A percentile compares a stretch with the other conserved stretches of the same genome.
These are phyloP conservation scores for Bufotes viridis DNA, from an alignment of 2,797 vertebrate species.

Conservation along the genomic window DNA sequence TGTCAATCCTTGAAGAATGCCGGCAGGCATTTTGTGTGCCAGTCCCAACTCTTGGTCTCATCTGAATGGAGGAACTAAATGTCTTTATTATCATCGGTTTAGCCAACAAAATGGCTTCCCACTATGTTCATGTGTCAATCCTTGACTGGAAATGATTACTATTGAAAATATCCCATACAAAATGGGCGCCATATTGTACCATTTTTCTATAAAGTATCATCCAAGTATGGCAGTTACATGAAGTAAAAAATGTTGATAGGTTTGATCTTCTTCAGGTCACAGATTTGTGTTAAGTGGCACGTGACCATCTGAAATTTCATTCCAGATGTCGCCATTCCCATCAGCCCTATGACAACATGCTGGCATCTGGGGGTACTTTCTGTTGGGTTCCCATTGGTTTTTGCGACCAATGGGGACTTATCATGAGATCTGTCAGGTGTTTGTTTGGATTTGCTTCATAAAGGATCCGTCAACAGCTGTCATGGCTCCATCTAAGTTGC, in stretches of 20 bases:
- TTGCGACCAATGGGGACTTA: not conserved
- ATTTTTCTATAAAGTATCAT: not conserved
- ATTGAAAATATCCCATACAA: not conserved
- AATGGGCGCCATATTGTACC: not conserved
- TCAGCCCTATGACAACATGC: not conserved
- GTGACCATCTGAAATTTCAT: not conserved
- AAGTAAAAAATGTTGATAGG: not conserved
- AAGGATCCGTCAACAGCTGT: not conserved
- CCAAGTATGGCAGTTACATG: not conserved
- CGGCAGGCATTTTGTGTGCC: not conserved
- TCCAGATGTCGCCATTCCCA: not conserved
- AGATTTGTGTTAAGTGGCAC: not conserved
- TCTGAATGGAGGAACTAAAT: not conserved
- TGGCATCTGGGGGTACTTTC: not conserved
- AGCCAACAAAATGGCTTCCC: slow-evolving; percentile 3
- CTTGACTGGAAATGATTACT: not conserved
- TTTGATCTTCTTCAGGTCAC: not conserved
- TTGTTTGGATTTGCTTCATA: not conserved
- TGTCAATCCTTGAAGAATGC: not conserved
- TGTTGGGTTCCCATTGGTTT: not conserved
- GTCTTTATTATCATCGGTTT: not conserved
- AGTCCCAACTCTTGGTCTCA: not conserved
- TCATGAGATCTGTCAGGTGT: not conserved
- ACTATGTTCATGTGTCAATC: not conserved
- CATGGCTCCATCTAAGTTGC: not conserved